phyloP scores from a whole-genome alignment of 2,888 invertebrate genomes.

The Andrena trimmerana region DNA sequence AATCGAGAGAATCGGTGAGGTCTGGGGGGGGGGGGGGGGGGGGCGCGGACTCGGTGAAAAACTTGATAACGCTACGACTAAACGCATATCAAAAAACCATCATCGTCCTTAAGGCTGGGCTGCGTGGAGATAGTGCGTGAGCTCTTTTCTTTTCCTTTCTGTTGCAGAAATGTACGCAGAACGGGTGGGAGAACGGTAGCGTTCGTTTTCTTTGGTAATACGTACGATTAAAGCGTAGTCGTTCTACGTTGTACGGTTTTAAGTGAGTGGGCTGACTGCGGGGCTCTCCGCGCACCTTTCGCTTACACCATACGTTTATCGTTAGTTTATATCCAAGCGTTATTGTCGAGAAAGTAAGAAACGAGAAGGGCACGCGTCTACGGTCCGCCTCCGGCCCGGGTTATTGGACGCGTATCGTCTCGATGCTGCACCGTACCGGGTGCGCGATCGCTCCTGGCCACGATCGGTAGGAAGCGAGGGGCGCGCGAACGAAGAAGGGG shows the following conservation, averaged over 20 bases:
- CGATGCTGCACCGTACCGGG: background rate
- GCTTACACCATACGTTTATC: conserved; percentile 16
- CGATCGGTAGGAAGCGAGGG: background rate
- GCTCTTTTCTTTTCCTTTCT: conserved; percentile 11
- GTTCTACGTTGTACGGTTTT: conserved; percentile 23
- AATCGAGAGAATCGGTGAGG: background rate
- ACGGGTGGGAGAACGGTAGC: conserved; percentile 43
- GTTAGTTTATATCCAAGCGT: conserved; percentile 36
- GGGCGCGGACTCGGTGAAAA: conserved; percentile 50
- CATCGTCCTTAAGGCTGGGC: conserved; percentile 61
- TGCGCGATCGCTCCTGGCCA: conserved; percentile 9
- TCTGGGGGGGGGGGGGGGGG: conserved; percentile 3
- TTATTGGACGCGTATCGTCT: background rate
- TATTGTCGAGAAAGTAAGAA: conserved; percentile 62
- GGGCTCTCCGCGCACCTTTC: conserved; percentile 22
- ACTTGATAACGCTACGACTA: conserved; percentile 54
- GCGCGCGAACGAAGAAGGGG: background rate
- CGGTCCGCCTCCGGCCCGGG: conserved; percentile 10
- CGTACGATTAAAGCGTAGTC: conserved; percentile 44
- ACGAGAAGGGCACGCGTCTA: conserved; percentile 32
- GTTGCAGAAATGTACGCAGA: conserved; percentile 41
- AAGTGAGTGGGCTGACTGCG: conserved; percentile 6
- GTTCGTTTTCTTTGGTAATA: conserved; percentile 62
- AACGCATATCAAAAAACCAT: conserved; percentile 61
- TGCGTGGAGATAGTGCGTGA: conserved; percentile 49